Evolutionary conservation across 2,888 invertebrate species (phyloP), one percentile per base, ranked within the genome.

Genomic region (Drosophila pseudotakahashii): DNA sequence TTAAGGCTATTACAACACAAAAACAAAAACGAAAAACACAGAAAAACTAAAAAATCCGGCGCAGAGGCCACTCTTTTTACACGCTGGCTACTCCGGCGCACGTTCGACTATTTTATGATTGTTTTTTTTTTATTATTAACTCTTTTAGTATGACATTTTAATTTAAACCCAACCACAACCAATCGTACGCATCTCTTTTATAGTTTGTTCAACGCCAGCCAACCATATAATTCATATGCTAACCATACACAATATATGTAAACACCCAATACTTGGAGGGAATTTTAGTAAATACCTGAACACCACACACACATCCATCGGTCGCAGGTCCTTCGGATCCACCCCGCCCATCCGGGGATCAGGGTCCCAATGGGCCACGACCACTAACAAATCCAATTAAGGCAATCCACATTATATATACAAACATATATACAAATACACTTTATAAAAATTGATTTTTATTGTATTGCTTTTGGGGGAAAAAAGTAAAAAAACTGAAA

Each of bases 111-210:
- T 64, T 73, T 61, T 55, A 70, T 66, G 66, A 61, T 63, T 64
- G 58, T 59, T 68, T 59, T 61, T 48, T 48, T 59, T 60, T 47
- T 50, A 42, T 71, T 74, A 63, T n/a, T 36, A 45, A 41, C 48
- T 57, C 69, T 57, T 57, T 59, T 73, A 67, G 55, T 36, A 62
- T 55, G 70, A 71, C 70, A 63, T 62, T 34, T 71, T 63, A 45
- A 42, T 50, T 71, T 71, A 55, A 55, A 45, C 23, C 36, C 30
- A 36, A 61, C 36, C 41, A 59, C 26, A 50, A 23, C 47, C 55
- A 66, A 58, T 55, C 36, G 26, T 19, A 32, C 42, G 55, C 59
- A 72, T 62, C 54, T 44, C 44, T 45, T 39, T 64, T 45, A 19
- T 16, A 64, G 2, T 52, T 45, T 52, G 13, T 26, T 52, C 5